phyloP scores from a whole-genome alignment of 2,888 invertebrate genomes.

The Ectobius pallidus region DNA sequence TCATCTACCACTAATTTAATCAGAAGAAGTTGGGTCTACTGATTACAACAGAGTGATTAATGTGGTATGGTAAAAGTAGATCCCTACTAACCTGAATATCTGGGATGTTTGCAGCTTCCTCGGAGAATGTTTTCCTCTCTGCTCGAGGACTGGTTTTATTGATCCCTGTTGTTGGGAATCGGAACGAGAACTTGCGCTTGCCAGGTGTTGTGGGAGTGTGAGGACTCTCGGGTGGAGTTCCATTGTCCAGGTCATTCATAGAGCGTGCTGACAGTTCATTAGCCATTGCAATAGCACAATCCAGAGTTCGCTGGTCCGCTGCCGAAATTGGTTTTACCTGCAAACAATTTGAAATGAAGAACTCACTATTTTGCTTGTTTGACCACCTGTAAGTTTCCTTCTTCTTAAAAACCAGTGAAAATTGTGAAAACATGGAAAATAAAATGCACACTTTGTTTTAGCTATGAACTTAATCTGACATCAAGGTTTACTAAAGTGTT shows the following conservation, averaged over 20 bases:
- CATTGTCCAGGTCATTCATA: constrained; percentile 55
- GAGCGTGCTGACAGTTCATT: constrained; percentile 85
- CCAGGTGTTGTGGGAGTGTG: constrained; percentile 53
- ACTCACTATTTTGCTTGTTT: too few relatives aligned
- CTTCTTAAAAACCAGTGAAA: too few relatives aligned
- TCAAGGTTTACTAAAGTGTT: too few relatives aligned
- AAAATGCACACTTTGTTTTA: too few relatives aligned
- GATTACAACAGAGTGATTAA: too few relatives aligned
- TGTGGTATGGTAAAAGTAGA: too few relatives aligned
- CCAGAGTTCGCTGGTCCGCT: constrained; percentile 88
- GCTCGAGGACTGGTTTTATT: constrained; percentile 57
- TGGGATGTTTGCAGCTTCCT: constrained; percentile 83
- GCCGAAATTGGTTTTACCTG: constrained; percentile 91
- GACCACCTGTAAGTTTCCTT: too few relatives aligned
- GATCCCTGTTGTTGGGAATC: constrained; percentile 60
- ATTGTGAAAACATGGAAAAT: too few relatives aligned
- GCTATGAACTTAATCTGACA: too few relatives aligned
- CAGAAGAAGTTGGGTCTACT: too few relatives aligned
- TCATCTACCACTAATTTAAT: too few relatives aligned
- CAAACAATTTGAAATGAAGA: too few relatives aligned
- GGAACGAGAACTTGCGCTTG: constrained; percentile 80
- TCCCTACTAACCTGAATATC: constrained; percentile 79
- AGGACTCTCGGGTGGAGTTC: constrained; percentile 42
- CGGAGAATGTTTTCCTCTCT: constrained; percentile 86
- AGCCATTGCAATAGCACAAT: constrained; percentile 91